Percentiles rank a stretch among this genome's conserved stretches.
phyloP scores from a whole-genome alignment of 1,140 invertebrate species.

The Drosophila albomicans region DNA sequence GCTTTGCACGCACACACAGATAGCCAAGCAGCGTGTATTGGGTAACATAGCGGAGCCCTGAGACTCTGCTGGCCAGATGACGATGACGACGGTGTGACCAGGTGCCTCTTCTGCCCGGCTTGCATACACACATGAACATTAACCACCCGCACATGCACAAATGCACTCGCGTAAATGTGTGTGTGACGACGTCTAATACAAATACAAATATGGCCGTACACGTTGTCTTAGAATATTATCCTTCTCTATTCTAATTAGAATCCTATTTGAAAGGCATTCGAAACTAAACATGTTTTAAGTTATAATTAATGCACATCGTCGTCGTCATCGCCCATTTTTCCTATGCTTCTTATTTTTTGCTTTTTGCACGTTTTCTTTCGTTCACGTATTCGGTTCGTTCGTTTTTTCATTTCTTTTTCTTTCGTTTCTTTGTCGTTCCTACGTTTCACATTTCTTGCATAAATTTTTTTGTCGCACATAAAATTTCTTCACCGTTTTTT shows the following conservation, averaged over 20 bases:
- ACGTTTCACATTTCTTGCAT: constrained; percentile 85
- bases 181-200: constrained; percentile 58
- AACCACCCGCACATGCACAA: constrained; percentile 47
- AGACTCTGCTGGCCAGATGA: constrained; percentile 54
- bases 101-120: constrained; percentile 59
- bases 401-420: constrained; percentile 33
- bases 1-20: constrained; percentile 30
- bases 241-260: constrained; percentile 41
- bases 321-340: constrained; percentile 71
- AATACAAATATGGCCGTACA: constrained; percentile 49
- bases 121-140: constrained; percentile 31
- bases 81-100: constrained; percentile 56
- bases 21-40: constrained; percentile 67
- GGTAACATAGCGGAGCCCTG: constrained; percentile 60
- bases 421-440: constrained; percentile 69
- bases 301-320: constrained; percentile 73
- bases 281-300: constrained; percentile 51
- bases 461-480: constrained; percentile 77
- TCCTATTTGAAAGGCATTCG: constrained; percentile 19
- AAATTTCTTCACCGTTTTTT: constrained; percentile 57
- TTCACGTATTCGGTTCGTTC: constrained; percentile 82
- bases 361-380: constrained; percentile 85
- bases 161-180: constrained; percentile 47
- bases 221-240: constrained; percentile 50
- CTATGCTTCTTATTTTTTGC: constrained; percentile 40